Conservation (phyloP, 2,797 vertebrate genomes). For the Pelobates cultripes region DNA sequence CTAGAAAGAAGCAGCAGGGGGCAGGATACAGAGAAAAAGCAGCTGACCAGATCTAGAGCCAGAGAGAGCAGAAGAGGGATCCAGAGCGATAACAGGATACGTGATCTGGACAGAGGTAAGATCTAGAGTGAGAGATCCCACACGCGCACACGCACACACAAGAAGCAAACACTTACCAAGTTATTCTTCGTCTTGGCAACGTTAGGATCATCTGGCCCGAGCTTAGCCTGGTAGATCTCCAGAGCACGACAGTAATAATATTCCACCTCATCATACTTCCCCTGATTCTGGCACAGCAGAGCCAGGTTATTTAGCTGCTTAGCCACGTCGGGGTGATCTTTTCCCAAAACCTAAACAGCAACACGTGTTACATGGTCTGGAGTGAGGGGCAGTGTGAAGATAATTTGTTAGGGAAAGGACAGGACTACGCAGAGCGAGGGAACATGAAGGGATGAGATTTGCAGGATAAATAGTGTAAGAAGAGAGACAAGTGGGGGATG, state of each 20-base stretch:
- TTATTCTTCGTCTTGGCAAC: constrained; percentile 99
- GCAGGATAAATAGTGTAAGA: no score
- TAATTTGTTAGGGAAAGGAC: no score
- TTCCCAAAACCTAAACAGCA: constrained; percentile 86
- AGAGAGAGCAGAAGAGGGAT: no score
- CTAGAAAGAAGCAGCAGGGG: no score
- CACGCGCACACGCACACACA: no score
- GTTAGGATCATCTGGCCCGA: constrained; percentile 92
- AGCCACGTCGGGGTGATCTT: constrained; percentile 95
- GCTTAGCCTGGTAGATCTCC: constrained; percentile 92
- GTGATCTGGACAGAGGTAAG: no score
- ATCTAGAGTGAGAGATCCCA: no score
- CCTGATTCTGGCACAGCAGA: constrained; percentile 97
- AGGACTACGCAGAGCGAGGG: not conserved
- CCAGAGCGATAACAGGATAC: no score
- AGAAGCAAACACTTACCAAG: constrained; percentile 74
- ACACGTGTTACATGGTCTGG: not conserved
- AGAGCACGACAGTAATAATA: constrained; percentile 95
- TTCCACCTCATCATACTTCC: constrained; percentile 97
- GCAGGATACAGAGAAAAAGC: no score
- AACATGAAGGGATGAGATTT: not conserved
- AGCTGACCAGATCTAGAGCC: no score
- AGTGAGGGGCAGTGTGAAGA: not conserved
- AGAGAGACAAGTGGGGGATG: not conserved
- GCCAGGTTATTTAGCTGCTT: constrained; percentile 98